Evolutionary conservation across 1,140 invertebrate species (phyloP).

Genomic region (Ylistrum balloti): DNA sequence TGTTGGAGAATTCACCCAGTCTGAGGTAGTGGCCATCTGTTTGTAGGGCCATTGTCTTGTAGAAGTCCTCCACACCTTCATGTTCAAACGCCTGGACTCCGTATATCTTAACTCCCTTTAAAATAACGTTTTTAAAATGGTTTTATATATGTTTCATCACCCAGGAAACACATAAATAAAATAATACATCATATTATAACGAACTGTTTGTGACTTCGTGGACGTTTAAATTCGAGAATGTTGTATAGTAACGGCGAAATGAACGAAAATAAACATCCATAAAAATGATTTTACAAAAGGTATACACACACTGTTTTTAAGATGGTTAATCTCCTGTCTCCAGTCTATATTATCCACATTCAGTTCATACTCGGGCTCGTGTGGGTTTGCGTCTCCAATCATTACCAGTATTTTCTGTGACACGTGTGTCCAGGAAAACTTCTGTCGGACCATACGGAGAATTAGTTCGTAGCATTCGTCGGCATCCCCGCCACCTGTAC

Average conservation of each 20-base stretch:
- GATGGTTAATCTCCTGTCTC: slow-evolving; percentile 68
- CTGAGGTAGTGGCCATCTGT: slow-evolving; percentile 73
- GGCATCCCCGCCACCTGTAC: slow-evolving; percentile 73
- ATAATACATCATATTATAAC: too few relatives aligned
- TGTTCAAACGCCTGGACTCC: slow-evolving; percentile 67
- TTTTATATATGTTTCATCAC: neutral
- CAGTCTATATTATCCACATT: slow-evolving; percentile 76
- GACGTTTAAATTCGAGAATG: too few relatives aligned
- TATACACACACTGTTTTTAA: slow-evolving; percentile 55
- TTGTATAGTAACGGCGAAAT: too few relatives aligned
- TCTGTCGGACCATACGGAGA: slow-evolving; percentile 62
- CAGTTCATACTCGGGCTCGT: slow-evolving; percentile 69
- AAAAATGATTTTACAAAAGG: too few relatives aligned
- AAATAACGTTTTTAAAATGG: neutral
- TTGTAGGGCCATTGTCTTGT: slow-evolving; percentile 62
- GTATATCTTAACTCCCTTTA: slow-evolving; percentile 73
- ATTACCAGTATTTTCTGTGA: slow-evolving; percentile 75
- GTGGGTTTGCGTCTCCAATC: slow-evolving; percentile 79
- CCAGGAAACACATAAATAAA: neutral
- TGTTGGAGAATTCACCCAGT: slow-evolving; percentile 69
- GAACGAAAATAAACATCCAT: too few relatives aligned
- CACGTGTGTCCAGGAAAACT: slow-evolving; percentile 71
- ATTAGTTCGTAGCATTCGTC: slow-evolving; percentile 79
- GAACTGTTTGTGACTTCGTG: too few relatives aligned
- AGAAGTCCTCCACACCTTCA: slow-evolving; percentile 64